Base-by-base conservation (phyloP, 2,113 vertebrate species). In the Saccopteryx bilineata region DNA sequence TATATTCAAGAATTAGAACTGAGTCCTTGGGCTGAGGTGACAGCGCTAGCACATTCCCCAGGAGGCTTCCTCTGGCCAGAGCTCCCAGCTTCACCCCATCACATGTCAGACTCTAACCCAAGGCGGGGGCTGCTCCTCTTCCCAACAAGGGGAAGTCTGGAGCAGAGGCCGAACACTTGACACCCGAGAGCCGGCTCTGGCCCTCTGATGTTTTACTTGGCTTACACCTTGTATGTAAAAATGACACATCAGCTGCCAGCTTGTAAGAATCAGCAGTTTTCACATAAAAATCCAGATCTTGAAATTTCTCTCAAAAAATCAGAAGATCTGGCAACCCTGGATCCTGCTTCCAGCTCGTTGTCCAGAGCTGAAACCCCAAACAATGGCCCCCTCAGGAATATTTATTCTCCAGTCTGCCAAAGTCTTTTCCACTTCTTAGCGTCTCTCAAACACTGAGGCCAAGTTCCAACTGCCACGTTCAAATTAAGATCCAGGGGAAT, bases 201-300 rank as follows among this genome's bases (percentile, higher is more conserved):
- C 56, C 65, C 61, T 78, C 46, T 24, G 3, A 0, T 24, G 19
- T 89, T 86, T 87, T 26, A 60, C 60, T 61, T 89, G 92, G 79
- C 63, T n/a, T 46, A 26, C 17, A n/a, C 0, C 4, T 7, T 74
- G n/a, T 69, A 82, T 79, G 11, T 48, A 85, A 76, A 71, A 96
- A 74, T 33, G 31, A 69, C 2, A 33, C 7, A 2, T 61, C 56
- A 81, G 74, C 81, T 95, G 87, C 33, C 93, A 95, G 93, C 46
- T n/a, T 58, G 5, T 82, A 95, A 95, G 72, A 83, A 58, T 69
- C 87, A 65, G 81, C 50, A 82, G 66, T 78, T 56, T 96, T 94
- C 86, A 74, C 9, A 33, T 74, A 78, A 46, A 95, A 83, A 86
- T 54, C 65, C 86, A 52, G 54, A 76, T 56, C 66, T 84, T 82